Evolutionary conservation across 2,113 vertebrate species (phyloP).

Genomic region (Terrapene triunguis): DNA sequence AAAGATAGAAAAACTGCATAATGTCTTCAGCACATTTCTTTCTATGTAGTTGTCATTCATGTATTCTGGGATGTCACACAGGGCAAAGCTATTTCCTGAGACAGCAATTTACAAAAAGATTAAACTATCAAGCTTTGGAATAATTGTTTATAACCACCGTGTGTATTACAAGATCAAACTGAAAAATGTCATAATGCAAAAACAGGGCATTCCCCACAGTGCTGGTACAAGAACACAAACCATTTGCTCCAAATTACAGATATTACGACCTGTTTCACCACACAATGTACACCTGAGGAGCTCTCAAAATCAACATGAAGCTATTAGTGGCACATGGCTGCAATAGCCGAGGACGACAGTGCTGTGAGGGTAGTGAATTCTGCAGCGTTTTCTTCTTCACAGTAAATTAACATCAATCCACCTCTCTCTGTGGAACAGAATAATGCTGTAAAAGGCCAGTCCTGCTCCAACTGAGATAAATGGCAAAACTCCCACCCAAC

Average conservation of each 20-base stretch:
- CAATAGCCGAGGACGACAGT: not conserved
- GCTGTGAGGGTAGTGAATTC: not conserved
- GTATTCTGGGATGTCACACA: not conserved
- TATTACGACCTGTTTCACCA: not conserved
- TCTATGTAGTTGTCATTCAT: not conserved
- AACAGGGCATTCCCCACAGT: not conserved
- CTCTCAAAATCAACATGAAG: not conserved
- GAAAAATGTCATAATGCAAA: not conserved
- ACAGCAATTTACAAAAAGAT: not conserved
- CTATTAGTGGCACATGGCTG: accelerated
- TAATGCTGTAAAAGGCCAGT: not conserved
- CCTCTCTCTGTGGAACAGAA: not conserved
- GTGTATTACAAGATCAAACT: not conserved
- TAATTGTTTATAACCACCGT: not conserved
- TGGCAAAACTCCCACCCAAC: not conserved
- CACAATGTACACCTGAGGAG: not conserved
- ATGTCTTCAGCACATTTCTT: not conserved
- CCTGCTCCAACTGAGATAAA: not conserved
- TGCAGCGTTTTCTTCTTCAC: not conserved
- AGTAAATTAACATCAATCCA: slow-evolving; percentile 15
- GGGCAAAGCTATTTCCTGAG: not conserved
- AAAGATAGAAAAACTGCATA: not conserved
- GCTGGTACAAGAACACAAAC: not conserved
- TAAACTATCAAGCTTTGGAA: not conserved
- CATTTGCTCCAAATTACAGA: not conserved